Base-by-base conservation (phyloP, 2,113 vertebrate species). In the Apus apus region DNA sequence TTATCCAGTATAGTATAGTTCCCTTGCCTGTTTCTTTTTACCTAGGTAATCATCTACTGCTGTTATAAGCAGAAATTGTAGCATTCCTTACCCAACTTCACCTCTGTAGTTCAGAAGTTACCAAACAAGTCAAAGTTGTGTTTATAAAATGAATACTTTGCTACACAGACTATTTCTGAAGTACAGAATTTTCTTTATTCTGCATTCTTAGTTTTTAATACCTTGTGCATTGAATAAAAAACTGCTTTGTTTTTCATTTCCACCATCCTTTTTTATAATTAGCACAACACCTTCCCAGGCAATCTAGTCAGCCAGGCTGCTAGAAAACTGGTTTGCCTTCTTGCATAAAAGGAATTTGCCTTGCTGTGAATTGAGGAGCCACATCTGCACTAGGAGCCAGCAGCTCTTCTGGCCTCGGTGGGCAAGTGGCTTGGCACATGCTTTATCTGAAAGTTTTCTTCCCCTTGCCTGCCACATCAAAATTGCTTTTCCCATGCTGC, bases 41-140 rank as follows among this genome's bases (percentile, higher is more conserved):
- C 36, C 9, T 32, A 0, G 34, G 23, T n/a, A 51, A 29, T 13
- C 5, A 4, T 8, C 5, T 13, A 6, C 5, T 26, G 48, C 18
- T 32, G 25, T 21, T 73, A 7, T 1, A 23, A 45, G 62, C 25
- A 73, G 32, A 81, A 87, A 19, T 29, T 51, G 34, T 81, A 54
- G 30, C 32, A 30, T 50, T 81, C 29, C 26, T 32, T 51, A 23
- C 30, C 60, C 51, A 62, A 1, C 11, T 5, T 51, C 60, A 29
- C 45, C 18, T 67, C 34, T 45, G 2, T 0, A 75, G 50, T 73
- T 43, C 82, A 62, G 34, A 64, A 91, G 12, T 54, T 58, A 60
- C 43, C 50, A 40, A 61, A 58, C 11, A 58, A 90, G 17, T 50
- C 71, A 19, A 46, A 70, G 20, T 13, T 58, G 27, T 80, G 51